Evolutionary conservation across 2,888 invertebrate species (phyloP), one percentile per base, ranked within the genome.

Genomic region (Neoaliturus tenellus): DNA sequence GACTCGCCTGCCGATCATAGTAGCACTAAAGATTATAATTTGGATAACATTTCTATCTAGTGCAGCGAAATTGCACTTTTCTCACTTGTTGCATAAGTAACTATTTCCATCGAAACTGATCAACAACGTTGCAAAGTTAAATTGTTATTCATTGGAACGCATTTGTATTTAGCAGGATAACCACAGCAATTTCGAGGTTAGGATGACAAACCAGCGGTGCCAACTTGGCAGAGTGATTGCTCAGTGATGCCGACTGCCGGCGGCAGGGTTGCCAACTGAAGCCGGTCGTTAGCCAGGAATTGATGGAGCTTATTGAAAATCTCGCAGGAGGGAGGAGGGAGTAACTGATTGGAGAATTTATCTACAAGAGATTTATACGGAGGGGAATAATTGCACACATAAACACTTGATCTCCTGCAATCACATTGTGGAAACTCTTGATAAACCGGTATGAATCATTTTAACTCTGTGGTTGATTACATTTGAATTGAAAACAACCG

Each of bases 241-340:
- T 3, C 62, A 25, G 28, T 25, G 62, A 62, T 0, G 28, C 14
- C 28, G 23, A 55, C 55, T 12, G 55, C 55, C 55, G 25, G 55
- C 8, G 25, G 55, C 28, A 28, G 20, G 5, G 62, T 31, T 28
- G 62, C 25, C 62, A 28, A 28, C 62, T 31, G 17, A 14, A n/a
- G 51, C 51, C 62, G 62, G 28, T 62, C 62, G 62, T 62, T 62
- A 62, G 62, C 62, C 31, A 12, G 62, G 17, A 55, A 62, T 31
- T 62, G 62, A 62, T 62, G 62, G 62, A 31, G 62, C 62, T 62
- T 62, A 62, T 62, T 62, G 62, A 62, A 62, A 62, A 62, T 62
- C 62, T 62, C 62, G 28, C 31, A 5, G 62, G 31, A 31, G 12
- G 62, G 14, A 17, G 31, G 62, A 17, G 31, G 62, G 31, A 12